Evolutionary conservation across 2,797 vertebrate genomes (phyloP), one percentile per base, ranked within the genome.

Genomic region (Falco biarmicus): DNA sequence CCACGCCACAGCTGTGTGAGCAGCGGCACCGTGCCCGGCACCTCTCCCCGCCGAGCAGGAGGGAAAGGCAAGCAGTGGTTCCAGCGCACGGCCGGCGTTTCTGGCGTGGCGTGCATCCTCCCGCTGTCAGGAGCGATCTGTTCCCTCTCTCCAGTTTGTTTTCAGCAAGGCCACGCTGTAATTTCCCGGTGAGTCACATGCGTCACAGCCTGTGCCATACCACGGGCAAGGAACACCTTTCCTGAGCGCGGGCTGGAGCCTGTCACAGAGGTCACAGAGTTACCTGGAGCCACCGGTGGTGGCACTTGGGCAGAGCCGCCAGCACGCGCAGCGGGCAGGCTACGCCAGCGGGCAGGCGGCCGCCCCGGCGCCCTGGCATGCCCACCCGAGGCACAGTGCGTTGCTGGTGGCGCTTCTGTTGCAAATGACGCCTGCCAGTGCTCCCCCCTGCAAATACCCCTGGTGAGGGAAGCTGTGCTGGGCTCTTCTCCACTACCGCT

Each of bases 321-420:
- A 9, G 51, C 4, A 5, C 25, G 2, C 25, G 37, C 37, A 37
- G 37, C 3, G 16, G 34, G 22, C 39, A 6, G 5, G 61, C 39
- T 11, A 15, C 6, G 3, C 31, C 5, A 2, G 31, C 53, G 6
- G n/a, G 41, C 43, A 7, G 41, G 41, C n/a, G 26, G 15, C 53
- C 15, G 78, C n/a, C 26, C 41, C 56, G 3, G 8, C 3, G 31
- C 60, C 48, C 11, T 47, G n/a, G 34, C 24, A 2, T 16, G 77
- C 41, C 15, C 53, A 25, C n/a, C 45, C 9, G 2, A 7, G 45
- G n/a, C 45, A 14, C 2, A 11, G 10, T 1, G n/a, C 4, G 51
- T 18, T 14, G 50, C 76, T 29, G 61, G 50, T 5, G 61, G 50
- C 32, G 5, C 15, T 34, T 11, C 29, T 2, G 7, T 15, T 32